A percentile compares a stretch with the other conserved stretches of the same genome.
Conservation (phyloP, 1,140 invertebrate species). For the honey bee (Apis mellifera) region DNA sequence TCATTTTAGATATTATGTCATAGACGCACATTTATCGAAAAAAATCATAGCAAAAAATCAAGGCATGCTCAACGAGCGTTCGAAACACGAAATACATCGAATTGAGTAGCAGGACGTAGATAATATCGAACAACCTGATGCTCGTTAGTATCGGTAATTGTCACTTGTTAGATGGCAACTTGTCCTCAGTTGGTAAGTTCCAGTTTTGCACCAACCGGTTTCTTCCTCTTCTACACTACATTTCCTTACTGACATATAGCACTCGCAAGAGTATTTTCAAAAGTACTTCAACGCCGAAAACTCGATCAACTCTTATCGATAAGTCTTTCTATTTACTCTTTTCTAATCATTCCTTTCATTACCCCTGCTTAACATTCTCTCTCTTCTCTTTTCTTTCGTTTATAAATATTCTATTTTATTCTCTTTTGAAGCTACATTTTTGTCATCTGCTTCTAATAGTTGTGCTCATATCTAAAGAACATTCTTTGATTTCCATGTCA, state of each 20-base stretch:
- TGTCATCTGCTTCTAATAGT: neutral
- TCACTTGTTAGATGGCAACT: slow-evolving; percentile 77
- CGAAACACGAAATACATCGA: neutral
- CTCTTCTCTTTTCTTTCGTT: neutral
- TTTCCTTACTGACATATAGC: neutral
- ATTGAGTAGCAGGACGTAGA: slow-evolving; percentile 38
- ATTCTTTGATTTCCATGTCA: neutral
- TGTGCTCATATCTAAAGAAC: neutral
- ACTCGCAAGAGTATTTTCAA: slow-evolving; percentile 62
- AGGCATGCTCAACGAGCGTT: slow-evolving; percentile 22
- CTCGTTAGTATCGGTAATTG: slow-evolving; percentile 77
- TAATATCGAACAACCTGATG: slow-evolving; percentile 50
- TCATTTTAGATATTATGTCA: too few species aligned
- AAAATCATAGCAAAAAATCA: slow-evolving; percentile 12
- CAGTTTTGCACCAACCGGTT: slow-evolving; percentile 38
- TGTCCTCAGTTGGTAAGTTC: slow-evolving; percentile 58
- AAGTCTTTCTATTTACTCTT: slow-evolving; percentile 60
- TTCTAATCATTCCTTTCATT: neutral
- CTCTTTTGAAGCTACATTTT: neutral
- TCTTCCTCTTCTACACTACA: neutral
- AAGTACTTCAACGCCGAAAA: slow-evolving; percentile 57
- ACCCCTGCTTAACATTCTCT: neutral
- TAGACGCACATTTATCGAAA: slow-evolving; percentile 15
- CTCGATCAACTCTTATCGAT: slow-evolving; percentile 41
- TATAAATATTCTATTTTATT: neutral